Evolutionary conservation across 2,888 invertebrate genomes (phyloP), one percentile per base, ranked within the genome.

Genomic region (Philhelius pedissequus): DNA sequence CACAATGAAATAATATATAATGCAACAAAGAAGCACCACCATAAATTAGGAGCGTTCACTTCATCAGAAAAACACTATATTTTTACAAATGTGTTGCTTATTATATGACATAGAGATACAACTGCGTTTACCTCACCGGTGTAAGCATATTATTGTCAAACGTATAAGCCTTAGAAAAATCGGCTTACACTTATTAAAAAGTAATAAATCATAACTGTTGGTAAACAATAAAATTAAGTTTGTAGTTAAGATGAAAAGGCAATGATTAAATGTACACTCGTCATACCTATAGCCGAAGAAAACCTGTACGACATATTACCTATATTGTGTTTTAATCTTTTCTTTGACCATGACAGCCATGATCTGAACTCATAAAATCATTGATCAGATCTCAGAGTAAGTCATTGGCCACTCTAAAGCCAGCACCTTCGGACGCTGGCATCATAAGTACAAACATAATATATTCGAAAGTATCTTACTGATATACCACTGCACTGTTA

Each of bases 281-380:
- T 40, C 15, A 18, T 43, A 43, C 1, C 15, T n/a, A 13, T n/a
- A 40, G 6, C 1, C 9, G 15, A 22, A 27, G 38, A 43, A 48
- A 79, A 68, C 74, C 68, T 48, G 68, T 71, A 54, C 13, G 18
- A 15, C 9, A 48, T n/a, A 25, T 40, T 32, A 18, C 38, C 35
- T 58, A 13, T 15, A 9, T 27, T n/a, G 3, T 50, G 4, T 30
- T 38, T 40, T 8, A 45, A 45, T 45, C 9, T 30, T 62, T 43
- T 45, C 62, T 30, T n/a, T 62, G 20, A 30, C 45, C 30, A 43
- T 27, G 22, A 27, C 2, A 25, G 18, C 18, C 13, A n/a, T 6
- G 15, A n/a, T 40, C 25, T 22, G 62, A 69, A 68, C 68, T 78
- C 77, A 78, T 82, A 82, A 62, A 82, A 56, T 54, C 45, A 20